Base-by-base conservation (phyloP, 92 coral and sea anemone genomes). In the Anthopleura xanthogrammica region DNA sequence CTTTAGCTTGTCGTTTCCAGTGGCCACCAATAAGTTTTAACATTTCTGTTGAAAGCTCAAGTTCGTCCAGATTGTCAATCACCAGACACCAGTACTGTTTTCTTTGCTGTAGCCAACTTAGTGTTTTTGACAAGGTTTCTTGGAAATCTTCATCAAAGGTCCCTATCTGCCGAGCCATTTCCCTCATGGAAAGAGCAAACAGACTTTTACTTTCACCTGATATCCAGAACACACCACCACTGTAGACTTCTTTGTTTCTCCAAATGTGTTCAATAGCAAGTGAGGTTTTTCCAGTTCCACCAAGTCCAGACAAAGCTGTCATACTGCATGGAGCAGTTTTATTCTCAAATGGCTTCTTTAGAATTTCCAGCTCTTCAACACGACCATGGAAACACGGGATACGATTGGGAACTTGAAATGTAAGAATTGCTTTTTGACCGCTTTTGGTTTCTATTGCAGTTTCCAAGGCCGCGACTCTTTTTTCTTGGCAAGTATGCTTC, bases 151-250 rank as follows among this genome's bases (percentile, higher is more conserved):
- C 88, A 19, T 79, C 86, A 41, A 82, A 74, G 7, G 95, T 89
- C 82, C 95, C 92, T 40, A 93, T 50, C 58, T 77, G 92, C 0
- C 82, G 88, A 52, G 95, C 95, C 87, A 89, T 83, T 17, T 92
- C 93, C 60, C 79, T 78, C 50, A 93, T n/a, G 7, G 71, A 62
- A 17, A 62, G 71, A 62, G 14, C 29, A 62, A 95, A 95, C 52
- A 55, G 79, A 16, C 84, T 41, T 12, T 86, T 81, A 50, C 83
- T 82, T 85, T 95, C 97, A 43, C 98, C 97, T 5, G 97, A 92
- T 80, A 95, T 83, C 97, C 98, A 95, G 83, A 90, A 93, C 57
- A 91, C 95, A 6, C 97, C 98, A n/a, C 91, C 98, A 3, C 60
- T 81, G 81, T 93, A 95, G 46, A 78, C 46, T 1, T 91, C 83